phyloP scores from a whole-genome alignment of 2,888 invertebrate genomes.

The Sinotaia quadrata region DNA sequence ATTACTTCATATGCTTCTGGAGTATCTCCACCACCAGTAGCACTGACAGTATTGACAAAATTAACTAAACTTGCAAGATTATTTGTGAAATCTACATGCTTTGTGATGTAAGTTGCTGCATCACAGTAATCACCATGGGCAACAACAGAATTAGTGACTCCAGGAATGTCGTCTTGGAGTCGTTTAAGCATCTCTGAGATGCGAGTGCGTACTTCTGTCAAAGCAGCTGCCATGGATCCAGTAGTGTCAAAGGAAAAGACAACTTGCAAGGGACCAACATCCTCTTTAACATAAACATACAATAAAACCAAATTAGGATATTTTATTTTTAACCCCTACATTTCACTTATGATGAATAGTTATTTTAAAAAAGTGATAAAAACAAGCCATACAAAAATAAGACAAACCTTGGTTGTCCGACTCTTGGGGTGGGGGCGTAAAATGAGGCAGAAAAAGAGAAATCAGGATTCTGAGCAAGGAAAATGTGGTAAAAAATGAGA shows the following conservation, averaged over 20 bases:
- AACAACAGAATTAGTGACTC: slow-evolving; percentile 60
- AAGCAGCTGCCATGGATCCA: slow-evolving; percentile 59
- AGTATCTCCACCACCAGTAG: slow-evolving; percentile 62
- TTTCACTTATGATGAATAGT: too few relatives aligned
- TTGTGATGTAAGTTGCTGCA: slow-evolving; percentile 54
- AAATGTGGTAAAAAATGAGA: too few relatives aligned
- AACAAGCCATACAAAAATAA: too few relatives aligned
- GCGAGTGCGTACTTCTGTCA: slow-evolving; percentile 53
- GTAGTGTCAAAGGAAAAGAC: slow-evolving; percentile 68
- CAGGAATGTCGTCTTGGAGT: slow-evolving; percentile 65
- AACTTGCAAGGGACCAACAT: slow-evolving; percentile 54
- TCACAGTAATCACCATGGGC: slow-evolving; percentile 70
- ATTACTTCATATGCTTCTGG: slow-evolving; percentile 68
- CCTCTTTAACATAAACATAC: too few relatives aligned
- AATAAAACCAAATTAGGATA: too few relatives aligned
- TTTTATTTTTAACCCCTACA: too few relatives aligned
- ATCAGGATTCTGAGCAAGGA: too few relatives aligned
- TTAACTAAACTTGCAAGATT: slow-evolving; percentile 45
- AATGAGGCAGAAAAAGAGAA: too few relatives aligned
- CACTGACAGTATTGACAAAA: slow-evolving; percentile 49
- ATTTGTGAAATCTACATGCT: slow-evolving; percentile 52
- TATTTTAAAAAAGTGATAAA: too few relatives aligned
- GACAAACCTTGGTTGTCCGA: too few relatives aligned
- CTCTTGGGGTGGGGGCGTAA: too few relatives aligned
- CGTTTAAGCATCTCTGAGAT: slow-evolving; percentile 62